phyloP scores from a whole-genome alignment of 1,140 invertebrate genomes.

The Wiebesia pumilae region DNA sequence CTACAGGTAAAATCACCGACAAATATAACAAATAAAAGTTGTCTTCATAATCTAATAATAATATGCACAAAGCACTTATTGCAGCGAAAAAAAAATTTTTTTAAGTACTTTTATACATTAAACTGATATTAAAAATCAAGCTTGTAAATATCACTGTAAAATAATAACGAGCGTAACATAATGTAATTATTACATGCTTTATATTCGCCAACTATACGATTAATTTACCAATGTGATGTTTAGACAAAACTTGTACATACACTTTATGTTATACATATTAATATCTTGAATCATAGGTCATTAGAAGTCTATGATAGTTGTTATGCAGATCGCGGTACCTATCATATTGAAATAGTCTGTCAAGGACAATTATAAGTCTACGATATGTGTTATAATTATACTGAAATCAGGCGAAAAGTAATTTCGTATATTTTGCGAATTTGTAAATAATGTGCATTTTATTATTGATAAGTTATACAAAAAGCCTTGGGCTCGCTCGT shows the following conservation, averaged over 20 bases:
- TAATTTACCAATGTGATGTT: conserved; percentile 66
- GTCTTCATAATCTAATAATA: conserved; percentile 36
- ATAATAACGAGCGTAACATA: conserved; percentile 51
- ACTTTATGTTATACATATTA: conserved; percentile 44
- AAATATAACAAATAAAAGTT: conserved; percentile 26
- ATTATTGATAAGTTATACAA: conserved; percentile 57
- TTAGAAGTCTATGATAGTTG: conserved; percentile 30
- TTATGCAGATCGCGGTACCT: conserved; percentile 10
- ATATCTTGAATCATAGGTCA: conserved; percentile 13
- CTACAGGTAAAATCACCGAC: no score
- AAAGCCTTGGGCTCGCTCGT: conserved; percentile 52
- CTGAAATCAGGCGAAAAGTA: conserved; percentile 16
- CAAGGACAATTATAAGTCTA: neutral
- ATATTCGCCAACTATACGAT: conserved; percentile 52
- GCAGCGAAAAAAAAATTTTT: conserved; percentile 52
- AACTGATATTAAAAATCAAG: conserved; percentile 52
- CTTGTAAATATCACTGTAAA: conserved; percentile 66
- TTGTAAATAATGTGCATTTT: conserved; percentile 64
- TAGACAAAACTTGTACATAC: conserved; percentile 54
- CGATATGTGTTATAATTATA: neutral
- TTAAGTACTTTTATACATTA: conserved; percentile 62
- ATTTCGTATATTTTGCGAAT: conserved; percentile 58
- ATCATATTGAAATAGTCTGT: neutral
- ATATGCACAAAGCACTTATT: conserved; percentile 34
- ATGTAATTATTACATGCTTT: conserved; percentile 54